A percentile compares a stretch with the other conserved stretches of the same genome.
These are phyloP conservation scores for Cheilosia vulpina DNA, from an alignment of 2,888 invertebrate genomes.

Conservation along the genomic window DNA sequence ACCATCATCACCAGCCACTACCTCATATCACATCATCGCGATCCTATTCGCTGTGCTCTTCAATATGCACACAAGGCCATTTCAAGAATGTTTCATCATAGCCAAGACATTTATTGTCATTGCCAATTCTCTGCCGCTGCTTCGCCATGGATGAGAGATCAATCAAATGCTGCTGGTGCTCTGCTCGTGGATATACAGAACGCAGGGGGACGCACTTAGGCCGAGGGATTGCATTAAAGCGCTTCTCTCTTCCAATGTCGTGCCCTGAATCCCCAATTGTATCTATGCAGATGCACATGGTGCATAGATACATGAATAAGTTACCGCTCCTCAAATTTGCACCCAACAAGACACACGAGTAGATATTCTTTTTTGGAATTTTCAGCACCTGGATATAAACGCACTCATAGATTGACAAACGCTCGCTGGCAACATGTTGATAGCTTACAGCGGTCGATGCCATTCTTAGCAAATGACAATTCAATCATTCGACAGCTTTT, in stretches of 20 bases:
- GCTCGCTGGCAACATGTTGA: slow-evolving; percentile 67
- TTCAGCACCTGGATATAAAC: background rate
- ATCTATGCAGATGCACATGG: slow-evolving; percentile 43
- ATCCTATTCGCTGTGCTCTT: slow-evolving; percentile 61
- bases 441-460: slow-evolving; percentile 8
- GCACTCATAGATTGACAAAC: slow-evolving; percentile 48
- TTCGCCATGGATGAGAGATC: slow-evolving; percentile 72
- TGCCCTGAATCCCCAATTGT: slow-evolving; percentile 72
- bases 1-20: slow-evolving; percentile 51
- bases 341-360: slow-evolving; percentile 17
- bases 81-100: slow-evolving; percentile 74
- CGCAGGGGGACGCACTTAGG: slow-evolving; percentile 2
- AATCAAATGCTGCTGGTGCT: slow-evolving; percentile 57
- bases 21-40: slow-evolving; percentile 40
- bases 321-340: slow-evolving; percentile 68
- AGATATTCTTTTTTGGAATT: slow-evolving; percentile 44
- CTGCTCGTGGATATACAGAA: slow-evolving; percentile 15
- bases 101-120: slow-evolving; percentile 75
- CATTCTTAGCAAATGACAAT: slow-evolving; percentile 50
- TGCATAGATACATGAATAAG: slow-evolving; percentile 48
- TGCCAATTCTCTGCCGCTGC: slow-evolving; percentile 69
- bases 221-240: slow-evolving; percentile 34
- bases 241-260: slow-evolving; percentile 71
- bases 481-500: slow-evolving; percentile 47
- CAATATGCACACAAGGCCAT: slow-evolving; percentile 75